Conservation (phyloP, 2,888 invertebrate species). For the Laspeyria flexula region DNA sequence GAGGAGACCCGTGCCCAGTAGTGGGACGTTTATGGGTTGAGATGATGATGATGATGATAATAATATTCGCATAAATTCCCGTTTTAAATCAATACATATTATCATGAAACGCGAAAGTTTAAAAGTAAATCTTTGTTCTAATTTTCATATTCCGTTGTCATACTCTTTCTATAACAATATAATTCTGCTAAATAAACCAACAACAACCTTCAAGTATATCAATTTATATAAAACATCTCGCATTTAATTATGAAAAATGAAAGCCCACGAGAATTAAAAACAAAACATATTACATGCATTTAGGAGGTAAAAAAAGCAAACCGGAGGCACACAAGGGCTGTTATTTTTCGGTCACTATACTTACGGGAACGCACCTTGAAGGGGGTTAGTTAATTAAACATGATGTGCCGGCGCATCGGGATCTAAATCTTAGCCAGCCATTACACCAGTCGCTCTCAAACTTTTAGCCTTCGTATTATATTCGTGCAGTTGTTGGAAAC, state of each 20-base stretch:
- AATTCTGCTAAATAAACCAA: too few species aligned
- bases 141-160: too few species aligned
- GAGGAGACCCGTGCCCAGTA: too few species aligned
- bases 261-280: conserved; percentile 12
- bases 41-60: too few species aligned
- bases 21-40: too few species aligned
- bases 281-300: conserved; percentile 44
- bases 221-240: conserved; percentile 18
- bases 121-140: too few species aligned
- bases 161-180: too few species aligned
- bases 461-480: neutral
- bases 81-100: too few species aligned
- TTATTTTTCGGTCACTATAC: conserved; percentile 76
- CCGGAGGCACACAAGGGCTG: conserved; percentile 63
- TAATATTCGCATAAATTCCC: too few species aligned
- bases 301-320: conserved; percentile 49
- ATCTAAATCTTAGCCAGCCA: conserved; percentile 38
- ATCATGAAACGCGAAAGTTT: too few species aligned
- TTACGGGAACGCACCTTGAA: conserved; percentile 67
- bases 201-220: neutral
- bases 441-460: conserved; percentile 34
- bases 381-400: conserved; percentile 72
- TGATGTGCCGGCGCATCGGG: conserved; percentile 56
- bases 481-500: neutral
- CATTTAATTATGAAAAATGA: conserved; percentile 19